A percentile compares a stretch with the other conserved stretches of the same genome.
Evolutionary conservation across 2,113 vertebrate species (phyloP).

Genomic region (Labrus mixtus): DNA sequence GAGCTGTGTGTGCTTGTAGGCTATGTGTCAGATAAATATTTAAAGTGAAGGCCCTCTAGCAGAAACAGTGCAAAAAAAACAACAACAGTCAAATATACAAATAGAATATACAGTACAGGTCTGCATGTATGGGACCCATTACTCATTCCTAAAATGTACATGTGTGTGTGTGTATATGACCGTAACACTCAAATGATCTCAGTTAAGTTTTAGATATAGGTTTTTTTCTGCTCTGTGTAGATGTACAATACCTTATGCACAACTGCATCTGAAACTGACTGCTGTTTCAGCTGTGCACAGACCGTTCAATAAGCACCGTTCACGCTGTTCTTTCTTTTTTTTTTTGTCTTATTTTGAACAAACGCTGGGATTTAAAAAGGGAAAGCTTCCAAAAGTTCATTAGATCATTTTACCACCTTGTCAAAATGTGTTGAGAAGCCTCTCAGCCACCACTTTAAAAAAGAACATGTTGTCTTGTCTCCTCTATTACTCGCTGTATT

Average conservation of each 20-base stretch:
- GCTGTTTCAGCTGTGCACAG: constrained; percentile 45
- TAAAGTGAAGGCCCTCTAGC: constrained; percentile 67
- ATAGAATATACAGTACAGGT: constrained; percentile 55
- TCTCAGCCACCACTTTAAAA: constrained; percentile 42
- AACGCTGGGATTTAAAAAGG: constrained; percentile 74
- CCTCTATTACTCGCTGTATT: constrained; percentile 64
- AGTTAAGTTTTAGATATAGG: constrained; percentile 24
- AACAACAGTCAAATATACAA: constrained; percentile 53
- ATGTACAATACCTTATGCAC: constrained; percentile 59
- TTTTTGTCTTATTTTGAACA: constrained; percentile 22
- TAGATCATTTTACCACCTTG: constrained; percentile 37
- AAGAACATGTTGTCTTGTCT: constrained; percentile 66
- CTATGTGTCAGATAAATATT: constrained; percentile 29
- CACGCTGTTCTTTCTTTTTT: constrained; percentile 16
- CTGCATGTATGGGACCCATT: constrained; percentile 73
- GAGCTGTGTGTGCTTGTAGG: constrained; percentile 45
- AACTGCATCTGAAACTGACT: constrained; percentile 52
- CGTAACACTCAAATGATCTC: constrained; percentile 49
- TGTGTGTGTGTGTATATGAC: constrained; percentile 57
- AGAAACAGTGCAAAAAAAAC: constrained; percentile 62
- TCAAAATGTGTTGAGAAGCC: constrained; percentile 47
- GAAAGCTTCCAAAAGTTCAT: constrained; percentile 68
- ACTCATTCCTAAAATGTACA: constrained; percentile 70
- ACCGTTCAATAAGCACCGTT: constrained; percentile 45
- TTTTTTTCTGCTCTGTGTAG: constrained; percentile 56